Evolutionary conservation across 2,888 invertebrate species (phyloP).

Genomic region (Volucella inflata): DNA sequence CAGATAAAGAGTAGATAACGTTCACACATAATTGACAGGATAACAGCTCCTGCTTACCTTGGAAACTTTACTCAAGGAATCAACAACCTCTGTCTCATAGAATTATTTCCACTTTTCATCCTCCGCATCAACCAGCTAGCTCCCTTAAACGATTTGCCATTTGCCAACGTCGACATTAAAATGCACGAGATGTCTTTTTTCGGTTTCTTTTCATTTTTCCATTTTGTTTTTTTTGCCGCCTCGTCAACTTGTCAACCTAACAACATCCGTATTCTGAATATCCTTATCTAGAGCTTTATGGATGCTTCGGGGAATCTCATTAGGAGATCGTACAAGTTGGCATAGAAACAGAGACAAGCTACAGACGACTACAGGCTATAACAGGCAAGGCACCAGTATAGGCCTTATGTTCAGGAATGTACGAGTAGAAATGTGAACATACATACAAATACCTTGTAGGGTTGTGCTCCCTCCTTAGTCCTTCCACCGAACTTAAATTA

Average conservation of each 20-base stretch:
- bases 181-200: constrained; percentile 67
- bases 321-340: constrained; percentile 73
- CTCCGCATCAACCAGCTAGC: neutral
- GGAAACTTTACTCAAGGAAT: constrained; percentile 71
- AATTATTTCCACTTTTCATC: constrained; percentile 61
- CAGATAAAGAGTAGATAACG: constrained; percentile 43
- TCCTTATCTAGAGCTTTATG: constrained; percentile 70
- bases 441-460: no score
- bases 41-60: constrained; percentile 70
- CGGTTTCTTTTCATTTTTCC: constrained; percentile 8
- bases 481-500: constrained; percentile 55
- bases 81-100: constrained; percentile 65
- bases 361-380: no score
- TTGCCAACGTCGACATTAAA: constrained; percentile 57
- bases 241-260: constrained; percentile 59
- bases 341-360: constrained; percentile 59
- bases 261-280: constrained; percentile 59
- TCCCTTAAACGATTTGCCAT: constrained; percentile 41
- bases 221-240: constrained; percentile 32
- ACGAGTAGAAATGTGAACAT: constrained; percentile 37
- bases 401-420: constrained; percentile 59
- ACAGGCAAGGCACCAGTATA: constrained; percentile 4
- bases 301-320: constrained; percentile 74
- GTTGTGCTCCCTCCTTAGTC: no score
- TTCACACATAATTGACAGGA: constrained; percentile 74